A percentile compares a stretch with the other conserved stretches of the same genome.
Conservation (phyloP, 2,113 vertebrate genomes). For the Scalopus aquaticus region DNA sequence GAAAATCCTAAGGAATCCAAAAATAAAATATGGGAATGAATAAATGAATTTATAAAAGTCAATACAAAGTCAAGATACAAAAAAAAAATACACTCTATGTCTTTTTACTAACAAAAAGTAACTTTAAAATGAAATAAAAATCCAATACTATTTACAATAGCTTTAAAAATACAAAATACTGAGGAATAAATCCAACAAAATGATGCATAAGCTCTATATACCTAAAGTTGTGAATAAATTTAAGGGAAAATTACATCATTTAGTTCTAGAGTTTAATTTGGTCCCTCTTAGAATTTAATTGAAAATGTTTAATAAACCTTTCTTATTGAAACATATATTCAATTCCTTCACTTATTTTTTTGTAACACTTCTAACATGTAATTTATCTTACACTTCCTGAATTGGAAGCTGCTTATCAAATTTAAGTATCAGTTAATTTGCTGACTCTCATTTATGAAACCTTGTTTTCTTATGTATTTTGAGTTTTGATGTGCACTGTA, state of each 20-base stretch:
- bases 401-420: neutral
- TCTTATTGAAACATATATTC: neutral
- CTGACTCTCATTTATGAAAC: neutral
- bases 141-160: neutral
- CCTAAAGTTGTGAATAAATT: neutral
- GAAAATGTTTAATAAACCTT: neutral
- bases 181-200: conserved; percentile 4
- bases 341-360: conserved; percentile 4
- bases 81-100: neutral
- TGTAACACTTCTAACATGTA: conserved; percentile 5
- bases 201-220: neutral
- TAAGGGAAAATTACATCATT: neutral
- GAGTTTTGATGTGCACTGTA: neutral
- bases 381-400: neutral
- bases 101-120: neutral
- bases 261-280: neutral
- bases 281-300: neutral
- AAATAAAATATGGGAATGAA: neutral
- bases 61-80: neutral
- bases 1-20: neutral
- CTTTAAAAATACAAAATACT: neutral
- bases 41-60: neutral
- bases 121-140: neutral
- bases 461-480: conserved; percentile 38
- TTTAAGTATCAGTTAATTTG: neutral